phyloP scores from a whole-genome alignment of 2,888 invertebrate species.

The Ectemnius lituratus region DNA sequence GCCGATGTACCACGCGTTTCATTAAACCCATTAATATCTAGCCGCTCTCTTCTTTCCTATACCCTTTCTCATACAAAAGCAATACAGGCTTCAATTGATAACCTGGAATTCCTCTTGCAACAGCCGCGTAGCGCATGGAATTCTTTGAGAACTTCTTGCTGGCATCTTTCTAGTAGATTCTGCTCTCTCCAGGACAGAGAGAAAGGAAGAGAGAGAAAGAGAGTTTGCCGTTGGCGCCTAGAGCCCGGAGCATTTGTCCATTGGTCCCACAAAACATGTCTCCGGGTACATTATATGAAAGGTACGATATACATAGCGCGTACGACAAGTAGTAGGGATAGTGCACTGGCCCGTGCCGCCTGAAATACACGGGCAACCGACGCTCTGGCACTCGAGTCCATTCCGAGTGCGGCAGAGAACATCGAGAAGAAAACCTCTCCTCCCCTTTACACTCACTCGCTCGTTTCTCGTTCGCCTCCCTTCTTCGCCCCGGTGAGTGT shows the following conservation, averaged over 20 bases:
- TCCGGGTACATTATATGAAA: conserved; percentile 50
- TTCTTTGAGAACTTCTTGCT: too few relatives aligned
- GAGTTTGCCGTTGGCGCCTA: conserved; percentile 37
- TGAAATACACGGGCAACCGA: conserved; percentile 62
- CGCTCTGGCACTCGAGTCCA: conserved; percentile 54
- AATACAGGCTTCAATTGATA: too few relatives aligned
- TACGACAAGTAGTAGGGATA: conserved; percentile 49
- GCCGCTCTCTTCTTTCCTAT: too few relatives aligned
- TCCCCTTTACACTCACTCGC: background rate
- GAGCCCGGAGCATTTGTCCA: conserved; percentile 39
- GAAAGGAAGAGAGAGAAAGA: background rate
- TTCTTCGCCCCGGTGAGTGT: conserved; percentile 16
- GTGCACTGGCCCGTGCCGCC: conserved; percentile 65
- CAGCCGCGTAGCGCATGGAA: too few relatives aligned
- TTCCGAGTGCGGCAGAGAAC: conserved; percentile 48
- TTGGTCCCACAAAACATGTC: conserved; percentile 42
- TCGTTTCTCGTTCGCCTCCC: background rate
- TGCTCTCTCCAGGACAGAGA: background rate
- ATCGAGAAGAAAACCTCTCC: conserved; percentile 35
- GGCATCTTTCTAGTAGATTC: too few relatives aligned
- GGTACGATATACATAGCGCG: conserved; percentile 52
- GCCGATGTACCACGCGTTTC: too few relatives aligned
- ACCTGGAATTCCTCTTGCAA: too few relatives aligned
- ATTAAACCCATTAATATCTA: too few relatives aligned
- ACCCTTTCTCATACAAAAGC: too few relatives aligned